These are phyloP conservation scores for Globodera rostochiensis DNA, from an alignment of 1,140 invertebrate species.

Conservation along the genomic window DNA sequence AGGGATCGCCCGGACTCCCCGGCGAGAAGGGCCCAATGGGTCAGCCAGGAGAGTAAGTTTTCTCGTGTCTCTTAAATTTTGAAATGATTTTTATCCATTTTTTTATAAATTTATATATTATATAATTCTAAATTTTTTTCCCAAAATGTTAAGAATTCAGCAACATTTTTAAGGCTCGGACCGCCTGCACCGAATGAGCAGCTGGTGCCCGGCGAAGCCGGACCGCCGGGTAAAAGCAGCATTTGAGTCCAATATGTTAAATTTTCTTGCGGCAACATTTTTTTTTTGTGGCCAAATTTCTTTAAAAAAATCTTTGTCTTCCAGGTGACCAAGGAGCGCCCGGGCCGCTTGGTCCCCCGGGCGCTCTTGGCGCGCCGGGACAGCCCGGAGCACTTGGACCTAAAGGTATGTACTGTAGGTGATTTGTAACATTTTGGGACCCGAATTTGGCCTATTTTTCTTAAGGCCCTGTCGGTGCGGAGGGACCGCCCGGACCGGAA, in stretches of 20 bases:
- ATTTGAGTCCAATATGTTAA: constrained; percentile 11
- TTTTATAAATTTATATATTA: too few species aligned
- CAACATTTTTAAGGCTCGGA: neutral
- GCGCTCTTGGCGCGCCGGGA: constrained; percentile 41
- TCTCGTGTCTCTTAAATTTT: neutral
- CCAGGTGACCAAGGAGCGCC: neutral
- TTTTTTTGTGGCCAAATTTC: constrained; percentile 35
- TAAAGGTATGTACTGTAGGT: too few species aligned
- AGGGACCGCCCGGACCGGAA: constrained; percentile 35
- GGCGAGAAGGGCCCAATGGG: too few species aligned
- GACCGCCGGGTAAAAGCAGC: constrained; percentile 28
- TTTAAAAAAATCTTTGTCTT: too few species aligned
- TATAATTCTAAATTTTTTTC: too few species aligned
- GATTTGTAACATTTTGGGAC: too few species aligned
- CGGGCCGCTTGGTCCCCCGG: constrained; percentile 37
- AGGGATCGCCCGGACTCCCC: too few species aligned
- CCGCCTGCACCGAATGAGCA: constrained; percentile 6
- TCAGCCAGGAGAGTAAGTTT: too few species aligned
- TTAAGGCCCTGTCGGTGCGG: too few species aligned
- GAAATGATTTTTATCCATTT: neutral
- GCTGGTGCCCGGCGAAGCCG: constrained; percentile 31
- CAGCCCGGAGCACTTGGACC: constrained; percentile 32
- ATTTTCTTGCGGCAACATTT: constrained; percentile 43
- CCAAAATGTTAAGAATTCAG: too few species aligned
- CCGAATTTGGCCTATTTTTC: too few species aligned